Percentiles rank a stretch among this genome's conserved stretches.
phyloP scores from a whole-genome alignment of 2,888 invertebrate species.

The Callimorpha dominula region DNA sequence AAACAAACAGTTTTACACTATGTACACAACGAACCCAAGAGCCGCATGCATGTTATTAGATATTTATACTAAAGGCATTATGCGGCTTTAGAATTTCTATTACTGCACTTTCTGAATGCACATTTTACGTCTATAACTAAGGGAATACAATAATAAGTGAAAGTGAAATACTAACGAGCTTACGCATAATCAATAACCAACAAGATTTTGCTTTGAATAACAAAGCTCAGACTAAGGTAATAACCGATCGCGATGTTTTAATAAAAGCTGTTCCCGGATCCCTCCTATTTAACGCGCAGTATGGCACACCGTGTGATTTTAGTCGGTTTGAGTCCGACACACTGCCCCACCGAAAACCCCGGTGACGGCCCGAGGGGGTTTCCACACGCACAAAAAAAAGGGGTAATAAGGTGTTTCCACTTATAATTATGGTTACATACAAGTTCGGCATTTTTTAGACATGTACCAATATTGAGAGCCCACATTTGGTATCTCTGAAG shows the following conservation, averaged over 20 bases:
- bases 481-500: not conserved
- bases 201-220: no score
- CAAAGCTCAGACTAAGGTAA: not conserved
- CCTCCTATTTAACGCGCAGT: no score
- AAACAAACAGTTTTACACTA: conserved; percentile 51
- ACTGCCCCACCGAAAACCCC: no score
- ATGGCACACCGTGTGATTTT: no score
- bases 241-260: no score
- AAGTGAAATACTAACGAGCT: not conserved
- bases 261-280: no score
- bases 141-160: not conserved
- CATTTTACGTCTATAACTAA: not conserved
- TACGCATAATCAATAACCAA: not conserved
- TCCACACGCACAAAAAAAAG: no score
- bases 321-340: no score
- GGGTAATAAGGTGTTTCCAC: not conserved
- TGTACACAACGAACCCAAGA: conserved; percentile 22
- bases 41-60: conserved; percentile 43
- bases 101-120: not conserved
- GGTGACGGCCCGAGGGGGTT: no score
- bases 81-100: conserved; percentile 31
- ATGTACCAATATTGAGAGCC: not conserved
- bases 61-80: conserved; percentile 29
- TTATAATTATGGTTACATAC: not conserved
- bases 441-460: not conserved